Evolutionary conservation across 2,113 vertebrate species (phyloP).

Genomic region (Caretta caretta): DNA sequence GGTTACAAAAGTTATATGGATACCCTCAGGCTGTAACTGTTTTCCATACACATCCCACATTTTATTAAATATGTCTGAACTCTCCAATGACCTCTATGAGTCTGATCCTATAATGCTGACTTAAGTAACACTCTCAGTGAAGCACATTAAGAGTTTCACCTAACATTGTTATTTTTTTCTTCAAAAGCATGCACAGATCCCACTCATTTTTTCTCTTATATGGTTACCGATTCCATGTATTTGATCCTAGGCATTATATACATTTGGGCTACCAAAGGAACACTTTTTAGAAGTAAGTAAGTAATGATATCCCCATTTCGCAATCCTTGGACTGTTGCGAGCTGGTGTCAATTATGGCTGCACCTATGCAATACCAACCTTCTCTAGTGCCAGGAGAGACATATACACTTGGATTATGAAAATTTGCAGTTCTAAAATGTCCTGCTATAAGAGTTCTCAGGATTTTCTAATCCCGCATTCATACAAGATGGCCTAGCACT

Average conservation of each 20-base stretch:
- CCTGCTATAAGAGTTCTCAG: background rate
- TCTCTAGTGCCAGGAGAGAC: background rate
- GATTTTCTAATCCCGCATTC: background rate
- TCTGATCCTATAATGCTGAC: background rate
- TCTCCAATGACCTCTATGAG: background rate
- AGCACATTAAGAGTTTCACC: background rate
- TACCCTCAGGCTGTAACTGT: background rate
- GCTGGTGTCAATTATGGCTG: background rate
- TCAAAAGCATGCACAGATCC: background rate
- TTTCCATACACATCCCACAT: background rate
- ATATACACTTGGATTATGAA: background rate
- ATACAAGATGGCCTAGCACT: background rate
- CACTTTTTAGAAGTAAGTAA: background rate
- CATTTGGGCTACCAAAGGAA: background rate
- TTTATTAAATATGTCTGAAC: background rate
- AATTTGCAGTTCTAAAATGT: background rate
- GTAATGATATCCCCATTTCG: background rate
- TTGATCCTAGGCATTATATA: background rate
- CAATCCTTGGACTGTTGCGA: background rate
- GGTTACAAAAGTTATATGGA: background rate
- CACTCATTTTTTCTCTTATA: background rate
- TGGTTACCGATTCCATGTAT: background rate
- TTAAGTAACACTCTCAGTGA: background rate
- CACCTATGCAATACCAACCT: background rate
- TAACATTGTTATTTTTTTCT: background rate